Evolutionary conservation across 2,888 invertebrate genomes (phyloP).

Genomic region (Norana najaformis): DNA sequence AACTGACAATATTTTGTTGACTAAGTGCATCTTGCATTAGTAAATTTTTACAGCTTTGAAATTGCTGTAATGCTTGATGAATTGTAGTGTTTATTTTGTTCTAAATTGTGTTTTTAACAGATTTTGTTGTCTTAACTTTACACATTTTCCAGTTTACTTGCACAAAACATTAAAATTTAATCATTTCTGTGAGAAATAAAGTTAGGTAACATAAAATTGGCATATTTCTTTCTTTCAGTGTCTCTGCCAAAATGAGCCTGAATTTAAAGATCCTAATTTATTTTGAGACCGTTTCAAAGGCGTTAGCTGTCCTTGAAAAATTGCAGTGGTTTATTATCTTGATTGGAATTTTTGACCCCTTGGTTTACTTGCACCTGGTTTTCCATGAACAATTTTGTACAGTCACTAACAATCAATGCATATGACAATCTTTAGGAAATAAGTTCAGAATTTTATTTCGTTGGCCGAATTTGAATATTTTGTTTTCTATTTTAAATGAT

Average conservation of each 20-base stretch:
- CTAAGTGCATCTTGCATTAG: neutral
- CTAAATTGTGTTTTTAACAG: neutral
- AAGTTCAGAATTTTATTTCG: neutral
- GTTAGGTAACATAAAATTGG: neutral
- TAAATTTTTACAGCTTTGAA: neutral
- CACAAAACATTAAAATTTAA: neutral
- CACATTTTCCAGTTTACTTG: neutral
- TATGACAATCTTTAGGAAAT: conserved; percentile 27
- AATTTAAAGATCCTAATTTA: neutral
- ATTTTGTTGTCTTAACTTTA: neutral
- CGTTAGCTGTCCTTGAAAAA: neutral
- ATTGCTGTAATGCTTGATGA: neutral
- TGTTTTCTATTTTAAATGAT: neutral
- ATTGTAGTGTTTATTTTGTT: neutral
- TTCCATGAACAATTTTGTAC: neutral
- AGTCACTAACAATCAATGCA: neutral
- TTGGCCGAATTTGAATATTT: conserved; percentile 9
- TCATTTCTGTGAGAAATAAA: neutral
- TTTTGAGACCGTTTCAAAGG: neutral
- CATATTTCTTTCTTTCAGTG: no score
- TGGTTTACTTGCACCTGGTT: neutral
- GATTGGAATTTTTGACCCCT: neutral
- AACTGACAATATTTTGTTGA: neutral
- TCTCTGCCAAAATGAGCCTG: neutral
- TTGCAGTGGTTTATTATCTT: neutral